Percentiles rank a stretch among this genome's conserved stretches.
Evolutionary conservation across 2,797 vertebrate species (phyloP).

Genomic region (Rhincodon typus): DNA sequence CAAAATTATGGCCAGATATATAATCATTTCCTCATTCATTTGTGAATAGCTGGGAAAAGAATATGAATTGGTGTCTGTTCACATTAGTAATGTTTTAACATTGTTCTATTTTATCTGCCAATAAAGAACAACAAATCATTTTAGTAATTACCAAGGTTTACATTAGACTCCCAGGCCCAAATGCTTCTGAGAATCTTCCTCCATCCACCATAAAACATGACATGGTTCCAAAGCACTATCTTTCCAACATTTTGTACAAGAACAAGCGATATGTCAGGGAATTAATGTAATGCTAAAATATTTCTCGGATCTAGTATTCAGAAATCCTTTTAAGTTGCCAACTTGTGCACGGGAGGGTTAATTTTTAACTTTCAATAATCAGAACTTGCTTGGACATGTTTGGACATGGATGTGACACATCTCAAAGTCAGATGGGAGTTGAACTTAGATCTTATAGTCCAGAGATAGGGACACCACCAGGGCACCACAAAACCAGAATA

Average conservation of each 20-base stretch:
- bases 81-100: not conserved
- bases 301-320: not conserved
- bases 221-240: not conserved
- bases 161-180: not conserved
- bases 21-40: not conserved
- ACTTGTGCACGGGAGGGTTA: not conserved
- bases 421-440: too few species aligned
- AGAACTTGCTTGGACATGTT: not conserved
- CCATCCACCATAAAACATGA: not conserved
- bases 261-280: not conserved
- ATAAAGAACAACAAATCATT: not conserved
- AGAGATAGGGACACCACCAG: too few species aligned
- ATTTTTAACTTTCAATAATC: not conserved
- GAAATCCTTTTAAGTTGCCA: not conserved
- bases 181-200: not conserved
- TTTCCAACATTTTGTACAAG: not conserved
- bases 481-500: too few species aligned
- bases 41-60: not conserved
- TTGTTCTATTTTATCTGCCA: not conserved
- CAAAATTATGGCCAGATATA: not conserved
- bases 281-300: not conserved
- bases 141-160: not conserved
- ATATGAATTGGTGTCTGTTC: not conserved
- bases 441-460: too few species aligned
- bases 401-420: too few species aligned